phyloP scores from a whole-genome alignment of 2,888 invertebrate species.

The Lithophane leautieri region DNA sequence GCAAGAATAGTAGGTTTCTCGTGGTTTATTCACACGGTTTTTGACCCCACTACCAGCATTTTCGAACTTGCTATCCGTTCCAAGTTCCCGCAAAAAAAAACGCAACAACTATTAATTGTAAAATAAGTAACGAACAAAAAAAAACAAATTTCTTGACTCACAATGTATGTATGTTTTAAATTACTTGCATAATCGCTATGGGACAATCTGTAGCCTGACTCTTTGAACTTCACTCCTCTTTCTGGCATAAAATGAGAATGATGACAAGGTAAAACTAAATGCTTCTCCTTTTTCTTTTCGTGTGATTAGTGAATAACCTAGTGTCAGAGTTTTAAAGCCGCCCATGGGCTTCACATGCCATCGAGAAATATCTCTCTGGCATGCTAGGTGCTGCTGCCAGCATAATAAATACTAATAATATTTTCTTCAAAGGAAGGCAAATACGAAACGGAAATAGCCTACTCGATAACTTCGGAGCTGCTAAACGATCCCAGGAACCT shows the following conservation, averaged over 20 bases:
- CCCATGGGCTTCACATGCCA: too few relatives aligned
- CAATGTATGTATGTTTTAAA: not conserved
- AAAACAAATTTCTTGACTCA: too few relatives aligned
- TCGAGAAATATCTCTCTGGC: too few relatives aligned
- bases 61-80: not conserved
- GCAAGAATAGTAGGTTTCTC: not conserved
- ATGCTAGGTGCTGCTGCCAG: too few relatives aligned
- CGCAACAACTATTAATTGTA: not conserved
- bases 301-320: too few relatives aligned
- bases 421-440: slow-evolving; percentile 62
- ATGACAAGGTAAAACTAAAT: not conserved
- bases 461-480: slow-evolving; percentile 66
- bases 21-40: too few relatives aligned
- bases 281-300: too few relatives aligned
- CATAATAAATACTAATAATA: not conserved
- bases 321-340: too few relatives aligned
- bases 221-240: not conserved
- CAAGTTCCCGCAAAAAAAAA: not conserved
- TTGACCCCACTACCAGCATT: not conserved
- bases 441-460: slow-evolving; percentile 68
- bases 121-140: not conserved
- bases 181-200: not conserved
- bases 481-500: slow-evolving; percentile 53
- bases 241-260: not conserved
- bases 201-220: not conserved